A percentile compares a stretch with the other conserved stretches of the same genome.
Conservation (phyloP, 2,888 invertebrate species). For the Druceiella hillmani region DNA sequence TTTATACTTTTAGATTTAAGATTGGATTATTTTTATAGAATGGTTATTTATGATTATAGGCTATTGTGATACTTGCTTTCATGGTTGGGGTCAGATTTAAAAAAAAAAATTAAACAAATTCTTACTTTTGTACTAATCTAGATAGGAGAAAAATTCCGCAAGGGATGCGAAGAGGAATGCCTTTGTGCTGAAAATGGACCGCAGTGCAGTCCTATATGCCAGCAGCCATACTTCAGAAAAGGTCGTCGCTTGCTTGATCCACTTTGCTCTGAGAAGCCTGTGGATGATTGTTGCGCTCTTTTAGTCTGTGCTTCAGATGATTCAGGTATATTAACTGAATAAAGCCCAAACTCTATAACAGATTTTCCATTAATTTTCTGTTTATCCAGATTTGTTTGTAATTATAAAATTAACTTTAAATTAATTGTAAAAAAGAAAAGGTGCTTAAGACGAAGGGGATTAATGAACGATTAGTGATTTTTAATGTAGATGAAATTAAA, state of each 20-base stretch:
- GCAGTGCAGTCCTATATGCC: conserved; percentile 69
- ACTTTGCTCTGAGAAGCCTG: conserved; percentile 64
- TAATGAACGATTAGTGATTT: too few species aligned
- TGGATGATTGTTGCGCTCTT: conserved; percentile 64
- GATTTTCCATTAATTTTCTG: not conserved
- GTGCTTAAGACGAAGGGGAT: too few species aligned
- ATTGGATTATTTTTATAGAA: too few species aligned
- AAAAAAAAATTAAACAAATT: too few species aligned
- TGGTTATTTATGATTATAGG: too few species aligned
- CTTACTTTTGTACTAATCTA: too few species aligned
- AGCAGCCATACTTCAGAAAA: conserved; percentile 61
- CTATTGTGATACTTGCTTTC: too few species aligned
- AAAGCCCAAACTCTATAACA: not conserved
- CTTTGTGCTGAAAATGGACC: conserved; percentile 61
- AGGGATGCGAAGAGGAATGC: conserved; percentile 74
- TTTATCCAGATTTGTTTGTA: conserved; percentile 14
- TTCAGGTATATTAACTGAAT: conserved; percentile 34
- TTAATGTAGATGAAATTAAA: too few species aligned
- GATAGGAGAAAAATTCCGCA: conserved; percentile 66
- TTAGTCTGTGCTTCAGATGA: conserved; percentile 62
- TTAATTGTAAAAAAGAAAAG: too few species aligned
- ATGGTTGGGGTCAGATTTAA: too few species aligned
- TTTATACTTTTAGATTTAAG: too few species aligned
- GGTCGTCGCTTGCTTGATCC: conserved; percentile 64
- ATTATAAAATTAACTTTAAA: too few species aligned